These are phyloP conservation scores for Chydorus sphaericus DNA, from an alignment of 2,888 invertebrate genomes.

Conservation along the genomic window DNA sequence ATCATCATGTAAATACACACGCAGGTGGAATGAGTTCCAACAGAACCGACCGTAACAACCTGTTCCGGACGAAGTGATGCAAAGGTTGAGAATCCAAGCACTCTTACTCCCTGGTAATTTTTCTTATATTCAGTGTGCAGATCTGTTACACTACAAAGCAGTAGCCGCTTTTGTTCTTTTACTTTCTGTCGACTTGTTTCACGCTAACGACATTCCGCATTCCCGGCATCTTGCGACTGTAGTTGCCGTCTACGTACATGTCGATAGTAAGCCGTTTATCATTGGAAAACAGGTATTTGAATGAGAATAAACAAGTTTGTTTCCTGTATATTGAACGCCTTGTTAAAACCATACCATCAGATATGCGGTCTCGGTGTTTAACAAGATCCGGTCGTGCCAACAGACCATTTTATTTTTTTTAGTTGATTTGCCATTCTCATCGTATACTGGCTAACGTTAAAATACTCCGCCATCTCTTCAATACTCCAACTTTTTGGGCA, in stretches of 20 bases:
- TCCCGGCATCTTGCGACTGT: not conserved
- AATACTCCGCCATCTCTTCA: too few relatives aligned
- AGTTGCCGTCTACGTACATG: not conserved
- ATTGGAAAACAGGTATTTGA: not conserved
- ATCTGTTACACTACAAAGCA: not conserved
- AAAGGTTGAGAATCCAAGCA: not conserved
- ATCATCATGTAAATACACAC: conserved; percentile 1
- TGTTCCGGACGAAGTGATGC: not conserved
- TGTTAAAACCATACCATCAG: not conserved
- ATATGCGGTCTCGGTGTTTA: not conserved
- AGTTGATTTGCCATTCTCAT: not conserved
- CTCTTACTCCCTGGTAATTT: not conserved
- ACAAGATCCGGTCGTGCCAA: not conserved
- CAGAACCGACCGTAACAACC: not conserved
- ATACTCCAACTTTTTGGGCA: too few relatives aligned
- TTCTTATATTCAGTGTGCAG: not conserved
- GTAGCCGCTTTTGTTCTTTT: not conserved
- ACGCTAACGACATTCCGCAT: not conserved
- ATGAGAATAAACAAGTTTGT: not conserved
- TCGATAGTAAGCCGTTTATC: not conserved
- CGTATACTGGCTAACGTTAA: not conserved
- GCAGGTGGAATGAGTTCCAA: not conserved
- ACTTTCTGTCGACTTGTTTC: not conserved
- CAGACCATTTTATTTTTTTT: not conserved
- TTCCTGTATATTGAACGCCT: not conserved